Percentiles rank a stretch among this genome's conserved stretches.
phyloP scores from a whole-genome alignment of 2,113 vertebrate genomes.

The Entosphenus tridentatus region DNA sequence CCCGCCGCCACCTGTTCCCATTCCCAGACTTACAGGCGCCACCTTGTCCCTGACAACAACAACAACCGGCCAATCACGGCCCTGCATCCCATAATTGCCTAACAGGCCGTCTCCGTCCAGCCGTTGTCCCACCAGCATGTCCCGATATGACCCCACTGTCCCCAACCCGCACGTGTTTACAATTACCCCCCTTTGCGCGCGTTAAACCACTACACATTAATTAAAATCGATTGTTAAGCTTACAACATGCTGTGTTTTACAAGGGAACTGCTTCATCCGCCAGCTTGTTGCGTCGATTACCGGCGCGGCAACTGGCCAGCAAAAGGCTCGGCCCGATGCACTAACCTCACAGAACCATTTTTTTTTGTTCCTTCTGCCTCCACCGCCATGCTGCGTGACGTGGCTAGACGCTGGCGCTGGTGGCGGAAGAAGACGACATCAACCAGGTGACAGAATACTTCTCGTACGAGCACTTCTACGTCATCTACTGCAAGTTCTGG shows the following conservation, averaged over 20 bases:
- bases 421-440: constrained; percentile 70
- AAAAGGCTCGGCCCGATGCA: not conserved
- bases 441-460: constrained; percentile 85
- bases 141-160: too few species aligned
- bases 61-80: too few species aligned
- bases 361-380: constrained; percentile 3
- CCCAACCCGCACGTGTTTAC: too few species aligned
- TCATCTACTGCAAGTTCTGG: constrained; percentile 97
- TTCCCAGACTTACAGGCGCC: too few species aligned
- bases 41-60: too few species aligned
- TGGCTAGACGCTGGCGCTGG: constrained; percentile 42
- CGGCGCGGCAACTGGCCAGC: not conserved
- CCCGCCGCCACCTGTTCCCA: too few species aligned
- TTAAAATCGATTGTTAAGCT: not conserved
- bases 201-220: too few species aligned
- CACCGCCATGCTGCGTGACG: not conserved
- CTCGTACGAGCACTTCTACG: constrained; percentile 91
- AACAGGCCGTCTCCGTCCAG: too few species aligned
- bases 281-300: not conserved
- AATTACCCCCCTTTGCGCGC: too few species aligned
- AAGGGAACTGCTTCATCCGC: not conserved
- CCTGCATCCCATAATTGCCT: too few species aligned
- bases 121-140: too few species aligned
- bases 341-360: not conserved
- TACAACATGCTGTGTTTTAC: not conserved